Evolutionary conservation across 2,888 invertebrate species (phyloP).

Genomic region (Myopa testacea): DNA sequence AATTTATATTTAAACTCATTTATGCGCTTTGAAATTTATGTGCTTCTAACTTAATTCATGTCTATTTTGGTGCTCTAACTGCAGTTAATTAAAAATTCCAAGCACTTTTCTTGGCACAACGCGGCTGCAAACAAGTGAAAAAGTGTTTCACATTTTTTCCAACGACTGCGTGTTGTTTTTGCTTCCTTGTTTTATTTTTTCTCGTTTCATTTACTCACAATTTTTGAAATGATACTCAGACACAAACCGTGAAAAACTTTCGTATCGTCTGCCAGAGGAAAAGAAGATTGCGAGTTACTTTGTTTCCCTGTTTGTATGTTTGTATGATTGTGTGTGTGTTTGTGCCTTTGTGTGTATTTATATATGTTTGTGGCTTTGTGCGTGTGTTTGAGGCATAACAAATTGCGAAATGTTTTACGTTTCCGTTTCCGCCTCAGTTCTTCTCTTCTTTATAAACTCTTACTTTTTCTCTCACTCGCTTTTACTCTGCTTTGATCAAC

Average conservation of each 20-base stretch:
- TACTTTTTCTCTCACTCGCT: background rate
- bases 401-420: constrained; percentile 31
- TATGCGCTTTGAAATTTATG: constrained; percentile 2
- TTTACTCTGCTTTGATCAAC: background rate
- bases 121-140: constrained; percentile 10
- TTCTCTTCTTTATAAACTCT: constrained; percentile 4
- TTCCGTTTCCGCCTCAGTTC: constrained; percentile 20
- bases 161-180: no score
- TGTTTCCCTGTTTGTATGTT: background rate
- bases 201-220: background rate
- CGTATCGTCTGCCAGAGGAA: background rate
- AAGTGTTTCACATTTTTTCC: constrained; percentile 7
- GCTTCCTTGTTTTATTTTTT: background rate
- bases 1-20: background rate
- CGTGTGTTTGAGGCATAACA: constrained; percentile 19
- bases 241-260: background rate
- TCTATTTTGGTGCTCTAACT: constrained; percentile 13
- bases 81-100: constrained; percentile 44
- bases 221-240: background rate
- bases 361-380: background rate
- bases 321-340: background rate
- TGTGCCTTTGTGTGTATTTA: background rate
- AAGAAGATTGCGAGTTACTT: background rate
- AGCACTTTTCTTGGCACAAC: constrained; percentile 31
- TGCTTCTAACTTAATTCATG: constrained; percentile 14